These are phyloP conservation scores for Acanthaster planci DNA, from an alignment of 35 echinoderm and acorn worm genomes.

Conservation along the genomic window DNA sequence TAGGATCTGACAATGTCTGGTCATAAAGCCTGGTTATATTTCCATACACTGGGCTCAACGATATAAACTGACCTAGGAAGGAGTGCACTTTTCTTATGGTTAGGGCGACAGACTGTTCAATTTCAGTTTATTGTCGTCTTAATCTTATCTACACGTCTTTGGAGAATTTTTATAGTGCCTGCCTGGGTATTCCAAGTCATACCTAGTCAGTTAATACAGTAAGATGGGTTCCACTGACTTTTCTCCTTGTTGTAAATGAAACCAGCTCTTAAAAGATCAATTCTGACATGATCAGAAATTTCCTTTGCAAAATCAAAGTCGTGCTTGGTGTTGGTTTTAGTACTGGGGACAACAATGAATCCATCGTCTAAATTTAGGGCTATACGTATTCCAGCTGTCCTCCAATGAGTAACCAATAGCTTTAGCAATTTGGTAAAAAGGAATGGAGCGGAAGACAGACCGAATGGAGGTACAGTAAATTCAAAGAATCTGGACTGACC, in stretches of 20 bases:
- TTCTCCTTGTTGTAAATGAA: neutral
- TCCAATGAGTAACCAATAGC: neutral
- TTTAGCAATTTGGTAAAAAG: conserved; percentile 17
- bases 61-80: neutral
- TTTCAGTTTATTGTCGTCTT: neutral
- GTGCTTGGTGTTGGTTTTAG: neutral
- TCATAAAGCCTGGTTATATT: neutral
- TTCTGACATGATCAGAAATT: neutral
- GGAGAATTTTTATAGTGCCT: neutral
- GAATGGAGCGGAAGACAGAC: neutral
- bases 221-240: neutral
- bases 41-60: conserved; percentile 7
- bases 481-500: neutral
- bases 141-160: conserved; percentile 1
- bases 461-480: neutral
- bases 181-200: neutral
- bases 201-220: neutral
- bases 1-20: conserved; percentile 1
- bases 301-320: neutral
- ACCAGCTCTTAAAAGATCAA: neutral
- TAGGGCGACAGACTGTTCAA: neutral
- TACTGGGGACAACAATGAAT: neutral
- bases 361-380: neutral
- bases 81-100: neutral
- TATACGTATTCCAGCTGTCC: neutral